Evolutionary conservation across 2,113 vertebrate genomes (phyloP).

Genomic region (Otus sunia): DNA sequence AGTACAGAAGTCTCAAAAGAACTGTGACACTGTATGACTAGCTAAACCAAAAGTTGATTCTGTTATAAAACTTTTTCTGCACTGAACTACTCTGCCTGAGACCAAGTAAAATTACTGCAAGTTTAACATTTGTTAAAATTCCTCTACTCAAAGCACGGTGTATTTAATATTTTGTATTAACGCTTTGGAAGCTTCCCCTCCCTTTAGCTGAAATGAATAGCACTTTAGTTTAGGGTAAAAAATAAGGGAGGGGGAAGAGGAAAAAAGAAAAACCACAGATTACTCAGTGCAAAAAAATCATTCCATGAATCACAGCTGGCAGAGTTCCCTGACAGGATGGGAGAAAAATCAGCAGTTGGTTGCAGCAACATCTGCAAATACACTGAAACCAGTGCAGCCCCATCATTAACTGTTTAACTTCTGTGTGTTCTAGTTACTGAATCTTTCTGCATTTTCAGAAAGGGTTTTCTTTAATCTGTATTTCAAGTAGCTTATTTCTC

Average conservation of each 20-base stretch:
- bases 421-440: not conserved
- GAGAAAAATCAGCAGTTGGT: conserved; percentile 67
- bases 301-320: conserved; percentile 83
- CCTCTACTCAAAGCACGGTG: conserved; percentile 19
- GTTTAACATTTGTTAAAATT: conserved; percentile 26
- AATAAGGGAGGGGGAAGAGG: conserved; percentile 51
- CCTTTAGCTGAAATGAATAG: conserved; percentile 62
- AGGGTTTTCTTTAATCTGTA: not conserved
- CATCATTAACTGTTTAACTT: conserved; percentile 67
- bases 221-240: conserved; percentile 65
- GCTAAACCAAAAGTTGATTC: conserved; percentile 22
- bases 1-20: conserved; percentile 5
- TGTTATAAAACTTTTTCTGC: not conserved
- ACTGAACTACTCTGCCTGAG: not conserved
- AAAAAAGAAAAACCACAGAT: conserved; percentile 77
- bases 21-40: not conserved
- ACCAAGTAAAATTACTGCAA: conserved; percentile 4
- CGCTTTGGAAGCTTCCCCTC: conserved; percentile 56
- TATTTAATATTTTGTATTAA: conserved; percentile 44
- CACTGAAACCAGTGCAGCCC: conserved; percentile 34
- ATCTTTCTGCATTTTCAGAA: not conserved
- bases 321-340: conserved; percentile 68
- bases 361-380: conserved; percentile 76
- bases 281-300: conserved; percentile 80
- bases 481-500: not conserved